A percentile compares a stretch with the other conserved stretches of the same genome.
These are phyloP conservation scores for Lontra canadensis DNA, from an alignment of 2,113 vertebrate species.

Conservation along the genomic window DNA sequence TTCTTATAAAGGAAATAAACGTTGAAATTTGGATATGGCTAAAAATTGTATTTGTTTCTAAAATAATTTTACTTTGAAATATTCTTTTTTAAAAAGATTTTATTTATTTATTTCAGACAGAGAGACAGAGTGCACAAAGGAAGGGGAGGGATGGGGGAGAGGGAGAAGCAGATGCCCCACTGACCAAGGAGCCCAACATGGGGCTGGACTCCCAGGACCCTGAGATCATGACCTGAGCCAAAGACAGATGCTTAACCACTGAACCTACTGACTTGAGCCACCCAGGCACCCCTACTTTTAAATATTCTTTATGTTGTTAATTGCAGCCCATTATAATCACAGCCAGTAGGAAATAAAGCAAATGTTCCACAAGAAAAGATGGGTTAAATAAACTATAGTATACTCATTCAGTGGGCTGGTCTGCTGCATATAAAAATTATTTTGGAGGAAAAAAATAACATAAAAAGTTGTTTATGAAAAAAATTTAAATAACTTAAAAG, in stretches of 20 bases:
- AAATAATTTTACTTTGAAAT: constrained; percentile 26
- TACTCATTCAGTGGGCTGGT: not conserved
- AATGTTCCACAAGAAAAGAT: not conserved
- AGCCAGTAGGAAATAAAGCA: not conserved
- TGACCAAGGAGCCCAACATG: not conserved
- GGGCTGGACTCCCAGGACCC: not conserved
- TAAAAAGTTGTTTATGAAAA: not conserved
- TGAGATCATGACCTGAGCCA: not conserved
- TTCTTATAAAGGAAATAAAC: not conserved
- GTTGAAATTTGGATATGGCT: not conserved
- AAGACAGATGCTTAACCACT: not conserved
- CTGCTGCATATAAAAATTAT: not conserved
- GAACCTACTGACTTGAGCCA: not conserved
- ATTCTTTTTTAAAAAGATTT: not conserved
- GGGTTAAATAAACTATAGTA: not conserved
- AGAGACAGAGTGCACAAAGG: not conserved
- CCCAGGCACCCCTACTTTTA: not conserved
- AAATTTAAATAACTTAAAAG: not conserved
- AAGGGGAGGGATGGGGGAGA: not conserved
- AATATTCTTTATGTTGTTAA: constrained; percentile 5
- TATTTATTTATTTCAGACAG: not conserved
- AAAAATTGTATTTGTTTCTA: constrained; percentile 6
- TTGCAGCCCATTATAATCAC: not conserved
- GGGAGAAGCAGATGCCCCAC: not conserved
- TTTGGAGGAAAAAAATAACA: not conserved